Evolutionary conservation across 2,113 vertebrate genomes (phyloP).

Genomic region (Pelusios castaneus): DNA sequence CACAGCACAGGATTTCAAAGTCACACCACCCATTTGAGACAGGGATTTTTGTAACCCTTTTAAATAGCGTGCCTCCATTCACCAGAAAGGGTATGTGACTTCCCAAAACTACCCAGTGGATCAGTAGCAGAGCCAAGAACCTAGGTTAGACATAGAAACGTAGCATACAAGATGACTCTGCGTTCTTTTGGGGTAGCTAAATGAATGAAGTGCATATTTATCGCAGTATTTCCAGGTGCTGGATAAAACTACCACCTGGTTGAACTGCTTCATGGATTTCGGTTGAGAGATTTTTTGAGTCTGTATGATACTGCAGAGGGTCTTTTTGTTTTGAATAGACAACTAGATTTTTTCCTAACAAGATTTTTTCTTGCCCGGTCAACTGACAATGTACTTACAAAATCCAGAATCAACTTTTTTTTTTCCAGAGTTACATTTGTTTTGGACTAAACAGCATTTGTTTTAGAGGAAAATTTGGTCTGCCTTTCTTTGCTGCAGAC

Average conservation of each 20-base stretch:
- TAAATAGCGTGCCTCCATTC: background rate
- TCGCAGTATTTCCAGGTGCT: background rate
- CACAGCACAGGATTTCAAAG: background rate
- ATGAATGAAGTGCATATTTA: rapidly evolving
- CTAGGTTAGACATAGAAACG: background rate
- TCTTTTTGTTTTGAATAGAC: background rate
- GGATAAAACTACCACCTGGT: background rate
- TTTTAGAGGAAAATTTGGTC: background rate
- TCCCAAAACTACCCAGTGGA: background rate
- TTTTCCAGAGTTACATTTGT: background rate
- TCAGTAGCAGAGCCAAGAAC: background rate
- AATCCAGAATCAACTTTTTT: background rate
- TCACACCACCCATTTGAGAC: background rate
- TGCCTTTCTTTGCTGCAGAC: background rate
- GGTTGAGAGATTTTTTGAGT: background rate
- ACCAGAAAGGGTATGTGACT: background rate
- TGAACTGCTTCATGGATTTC: background rate
- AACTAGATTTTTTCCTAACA: background rate
- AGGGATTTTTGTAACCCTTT: background rate
- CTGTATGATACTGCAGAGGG: too few species aligned
- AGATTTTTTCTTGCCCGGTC: background rate
- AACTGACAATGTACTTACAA: background rate
- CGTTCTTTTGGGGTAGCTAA: background rate
- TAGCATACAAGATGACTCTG: background rate
- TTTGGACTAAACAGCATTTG: background rate